Percentiles rank a stretch among this genome's conserved stretches.
Conservation (phyloP, 2,797 vertebrate species). For the Gambusia yucatana region DNA sequence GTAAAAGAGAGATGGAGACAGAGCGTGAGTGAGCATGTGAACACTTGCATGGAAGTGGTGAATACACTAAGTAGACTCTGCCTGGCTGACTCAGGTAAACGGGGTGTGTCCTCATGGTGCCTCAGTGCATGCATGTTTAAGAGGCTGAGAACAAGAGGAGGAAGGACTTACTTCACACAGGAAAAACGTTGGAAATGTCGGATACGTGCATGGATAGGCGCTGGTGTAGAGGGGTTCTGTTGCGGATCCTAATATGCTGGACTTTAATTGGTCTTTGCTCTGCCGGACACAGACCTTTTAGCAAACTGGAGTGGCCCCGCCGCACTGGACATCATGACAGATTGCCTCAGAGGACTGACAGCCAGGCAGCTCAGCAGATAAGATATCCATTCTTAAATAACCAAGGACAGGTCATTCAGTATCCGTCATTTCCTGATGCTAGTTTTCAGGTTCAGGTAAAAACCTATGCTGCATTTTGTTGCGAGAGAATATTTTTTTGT, state of each 20-base stretch:
- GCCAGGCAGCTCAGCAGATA: conserved; percentile 55
- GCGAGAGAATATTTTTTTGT: background rate
- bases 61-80: conserved; percentile 39
- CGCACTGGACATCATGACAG: conserved; percentile 63
- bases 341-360: conserved; percentile 53
- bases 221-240: conserved; percentile 35
- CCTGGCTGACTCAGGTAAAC: conserved; percentile 83
- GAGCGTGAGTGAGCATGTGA: conserved; percentile 27
- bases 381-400: conserved; percentile 66
- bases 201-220: conserved; percentile 45
- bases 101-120: conserved; percentile 69
- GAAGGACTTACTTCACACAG: conserved; percentile 58
- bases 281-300: conserved; percentile 68
- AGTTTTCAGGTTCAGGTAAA: conserved; percentile 75
- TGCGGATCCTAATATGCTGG: conserved; percentile 76
- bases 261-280: conserved; percentile 77
- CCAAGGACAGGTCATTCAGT: conserved; percentile 53
- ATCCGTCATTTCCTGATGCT: conserved; percentile 56
- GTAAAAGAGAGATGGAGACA: background rate
- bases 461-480: background rate
- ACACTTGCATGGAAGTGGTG: conserved; percentile 60
- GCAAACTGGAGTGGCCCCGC: conserved; percentile 54
- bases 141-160: conserved; percentile 70
- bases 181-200: conserved; percentile 65
- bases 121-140: conserved; percentile 66